Conservation (phyloP, 2,113 vertebrate genomes). For the Stomatorhinus ivindoensis region DNA sequence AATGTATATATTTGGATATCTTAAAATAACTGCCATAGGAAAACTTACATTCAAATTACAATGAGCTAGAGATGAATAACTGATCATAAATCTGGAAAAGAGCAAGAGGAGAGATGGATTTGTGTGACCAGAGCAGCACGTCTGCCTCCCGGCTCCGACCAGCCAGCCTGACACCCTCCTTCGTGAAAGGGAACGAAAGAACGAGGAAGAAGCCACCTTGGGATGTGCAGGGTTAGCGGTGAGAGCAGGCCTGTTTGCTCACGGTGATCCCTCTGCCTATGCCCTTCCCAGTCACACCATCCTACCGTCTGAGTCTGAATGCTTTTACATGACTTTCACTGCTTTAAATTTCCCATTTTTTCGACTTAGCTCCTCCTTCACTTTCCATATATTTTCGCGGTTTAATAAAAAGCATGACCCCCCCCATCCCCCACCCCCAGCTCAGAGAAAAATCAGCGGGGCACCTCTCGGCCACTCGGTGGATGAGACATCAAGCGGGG, state of each 20-base stretch:
- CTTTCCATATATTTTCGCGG: neutral
- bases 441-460: neutral
- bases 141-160: neutral
- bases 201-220: neutral
- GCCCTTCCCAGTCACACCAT: neutral
- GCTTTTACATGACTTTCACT: neutral
- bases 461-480: neutral
- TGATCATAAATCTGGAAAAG: neutral
- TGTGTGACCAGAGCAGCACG: neutral
- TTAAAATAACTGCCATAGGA: neutral
- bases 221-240: neutral
- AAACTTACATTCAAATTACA: neutral
- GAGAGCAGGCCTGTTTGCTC: neutral
- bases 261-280: neutral
- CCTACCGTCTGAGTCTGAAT: neutral
- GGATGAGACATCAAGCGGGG: neutral
- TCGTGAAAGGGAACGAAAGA: neutral
- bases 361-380: neutral
- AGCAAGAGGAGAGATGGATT: neutral
- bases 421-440: neutral
- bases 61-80: neutral
- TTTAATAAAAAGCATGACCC: neutral
- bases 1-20: neutral
- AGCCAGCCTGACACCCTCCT: neutral
- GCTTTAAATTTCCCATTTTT: neutral